These are phyloP conservation scores for Paedocypris sp. DNA, from an alignment of 2,113 vertebrate genomes.

Conservation along the genomic window DNA sequence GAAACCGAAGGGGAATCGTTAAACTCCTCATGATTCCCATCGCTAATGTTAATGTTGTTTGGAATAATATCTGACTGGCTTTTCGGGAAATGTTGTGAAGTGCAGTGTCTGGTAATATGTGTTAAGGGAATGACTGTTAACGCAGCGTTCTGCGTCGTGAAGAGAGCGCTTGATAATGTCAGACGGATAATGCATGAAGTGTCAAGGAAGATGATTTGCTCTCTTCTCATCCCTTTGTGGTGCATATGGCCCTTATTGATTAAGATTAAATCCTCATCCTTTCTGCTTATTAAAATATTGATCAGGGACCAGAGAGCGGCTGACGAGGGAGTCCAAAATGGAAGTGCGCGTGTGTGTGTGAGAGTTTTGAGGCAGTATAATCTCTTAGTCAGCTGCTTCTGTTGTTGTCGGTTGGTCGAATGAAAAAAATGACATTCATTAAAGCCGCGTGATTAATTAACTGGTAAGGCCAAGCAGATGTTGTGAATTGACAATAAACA, in stretches of 20 bases:
- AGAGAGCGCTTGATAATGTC: background rate
- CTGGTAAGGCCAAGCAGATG: background rate
- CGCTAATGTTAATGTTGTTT: slow-evolving; percentile 11
- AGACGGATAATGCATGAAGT: slow-evolving; percentile 26
- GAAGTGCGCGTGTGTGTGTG: slow-evolving; percentile 28
- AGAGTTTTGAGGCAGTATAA: slow-evolving; percentile 10
- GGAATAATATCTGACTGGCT: slow-evolving; percentile 20
- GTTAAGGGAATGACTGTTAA: slow-evolving; percentile 15
- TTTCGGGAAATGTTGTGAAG: slow-evolving; percentile 3
- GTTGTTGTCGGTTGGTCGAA: slow-evolving; percentile 11
- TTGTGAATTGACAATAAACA: background rate
- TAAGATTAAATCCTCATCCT: slow-evolving; percentile 58
- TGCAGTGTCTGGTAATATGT: background rate
- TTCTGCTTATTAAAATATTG: slow-evolving; percentile 66
- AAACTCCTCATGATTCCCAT: background rate
- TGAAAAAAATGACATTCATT: slow-evolving; percentile 15
- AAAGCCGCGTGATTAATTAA: slow-evolving; percentile 16
- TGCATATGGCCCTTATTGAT: slow-evolving; percentile 48
- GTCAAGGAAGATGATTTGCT: slow-evolving; percentile 40
- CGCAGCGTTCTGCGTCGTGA: slow-evolving; percentile 11
- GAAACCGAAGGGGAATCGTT: background rate
- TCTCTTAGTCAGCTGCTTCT: slow-evolving; percentile 12
- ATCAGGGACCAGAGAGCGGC: slow-evolving; percentile 39
- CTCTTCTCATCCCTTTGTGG: slow-evolving; percentile 25
- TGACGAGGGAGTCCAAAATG: slow-evolving; percentile 39